Evolutionary conservation across 2,797 vertebrate genomes (phyloP).

Genomic region (Hydrolagus colliei): DNA sequence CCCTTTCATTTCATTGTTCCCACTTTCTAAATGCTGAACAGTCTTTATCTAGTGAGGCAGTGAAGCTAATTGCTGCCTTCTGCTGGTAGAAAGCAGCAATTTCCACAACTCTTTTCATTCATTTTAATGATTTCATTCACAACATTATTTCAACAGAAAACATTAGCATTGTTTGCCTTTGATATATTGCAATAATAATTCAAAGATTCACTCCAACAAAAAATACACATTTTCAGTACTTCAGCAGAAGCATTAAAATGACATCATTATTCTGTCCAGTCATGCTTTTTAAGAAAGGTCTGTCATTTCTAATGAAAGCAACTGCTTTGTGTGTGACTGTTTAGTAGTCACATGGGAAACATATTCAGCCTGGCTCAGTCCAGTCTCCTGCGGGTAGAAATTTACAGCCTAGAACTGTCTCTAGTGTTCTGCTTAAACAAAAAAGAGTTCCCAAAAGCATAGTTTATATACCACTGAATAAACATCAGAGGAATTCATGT

Average conservation of each 20-base stretch:
- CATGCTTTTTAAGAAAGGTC: background rate
- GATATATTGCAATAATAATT: background rate
- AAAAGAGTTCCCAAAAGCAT: conserved; percentile 2
- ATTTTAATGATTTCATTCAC: no score
- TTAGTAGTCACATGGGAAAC: background rate
- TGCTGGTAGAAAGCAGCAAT: no score
- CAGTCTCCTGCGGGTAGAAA: background rate
- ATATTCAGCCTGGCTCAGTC: background rate
- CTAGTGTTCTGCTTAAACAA: background rate
- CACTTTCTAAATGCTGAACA: background rate
- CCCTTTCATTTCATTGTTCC: background rate
- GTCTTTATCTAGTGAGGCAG: background rate
- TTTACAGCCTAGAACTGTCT: background rate
- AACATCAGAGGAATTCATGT: background rate
- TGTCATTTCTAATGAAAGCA: background rate
- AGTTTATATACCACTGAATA: background rate
- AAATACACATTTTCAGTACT: background rate
- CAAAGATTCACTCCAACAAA: background rate
- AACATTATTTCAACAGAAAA: no score
- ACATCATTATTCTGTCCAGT: background rate
- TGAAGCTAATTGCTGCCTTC: background rate
- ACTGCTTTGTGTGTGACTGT: background rate
- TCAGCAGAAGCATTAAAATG: background rate
- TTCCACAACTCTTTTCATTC: no score
- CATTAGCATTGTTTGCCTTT: no score